Evolutionary conservation across 2,797 vertebrate genomes (phyloP).

Genomic region (Aplochiton taeniatus): DNA sequence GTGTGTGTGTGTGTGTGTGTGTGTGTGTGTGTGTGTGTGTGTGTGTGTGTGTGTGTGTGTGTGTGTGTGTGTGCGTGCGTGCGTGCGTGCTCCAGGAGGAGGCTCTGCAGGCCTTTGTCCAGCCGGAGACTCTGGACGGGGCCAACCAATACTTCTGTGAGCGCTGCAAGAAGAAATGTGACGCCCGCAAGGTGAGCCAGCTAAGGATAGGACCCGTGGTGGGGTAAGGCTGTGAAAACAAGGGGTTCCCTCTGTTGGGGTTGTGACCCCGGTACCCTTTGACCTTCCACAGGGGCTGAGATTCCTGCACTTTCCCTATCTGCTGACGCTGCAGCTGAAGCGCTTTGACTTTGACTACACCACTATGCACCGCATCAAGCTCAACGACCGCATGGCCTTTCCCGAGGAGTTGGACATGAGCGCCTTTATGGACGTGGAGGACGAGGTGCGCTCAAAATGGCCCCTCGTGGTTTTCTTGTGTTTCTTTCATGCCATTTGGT

Average conservation of each 20-base stretch:
- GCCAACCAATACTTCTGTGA: conserved; percentile 99
- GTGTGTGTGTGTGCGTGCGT: neutral
- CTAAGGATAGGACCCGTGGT: neutral
- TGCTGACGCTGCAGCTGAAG: conserved; percentile 95
- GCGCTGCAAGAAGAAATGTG: conserved; percentile 98
- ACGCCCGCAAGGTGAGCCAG: conserved; percentile 91
- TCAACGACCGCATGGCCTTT: conserved; percentile 98
- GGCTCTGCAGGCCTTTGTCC: conserved; percentile 96
- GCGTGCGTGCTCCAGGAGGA: conserved; percentile 83
- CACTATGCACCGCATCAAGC: conserved; percentile 98
- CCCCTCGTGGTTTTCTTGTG: neutral
- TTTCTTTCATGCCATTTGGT: neutral
- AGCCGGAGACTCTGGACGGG: conserved; percentile 96
- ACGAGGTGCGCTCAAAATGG: conserved; percentile 83
- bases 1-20: neutral
- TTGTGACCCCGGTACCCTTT: neutral
- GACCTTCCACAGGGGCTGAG: conserved; percentile 83
- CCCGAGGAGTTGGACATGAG: conserved; percentile 98
- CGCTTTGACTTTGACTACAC: conserved; percentile 99
- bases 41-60: neutral
- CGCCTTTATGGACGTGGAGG: conserved; percentile 96
- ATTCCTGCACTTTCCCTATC: conserved; percentile 96
- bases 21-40: neutral
- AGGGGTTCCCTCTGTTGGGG: neutral
- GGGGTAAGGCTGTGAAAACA: neutral